These are phyloP conservation scores for Tachina grossa DNA, from an alignment of 2,888 invertebrate genomes.

Conservation along the genomic window DNA sequence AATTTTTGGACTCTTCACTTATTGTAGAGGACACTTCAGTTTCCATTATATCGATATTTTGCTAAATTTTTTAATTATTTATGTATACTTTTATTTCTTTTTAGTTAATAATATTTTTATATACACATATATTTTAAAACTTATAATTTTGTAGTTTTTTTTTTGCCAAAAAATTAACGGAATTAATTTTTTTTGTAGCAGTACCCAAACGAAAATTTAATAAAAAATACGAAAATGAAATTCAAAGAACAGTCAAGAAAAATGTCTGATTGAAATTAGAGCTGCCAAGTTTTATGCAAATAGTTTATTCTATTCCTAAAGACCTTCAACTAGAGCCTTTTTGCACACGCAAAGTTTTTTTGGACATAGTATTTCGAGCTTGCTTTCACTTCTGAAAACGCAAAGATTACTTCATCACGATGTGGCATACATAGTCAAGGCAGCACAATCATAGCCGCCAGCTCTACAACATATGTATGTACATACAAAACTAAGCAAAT, in stretches of 20 bases:
- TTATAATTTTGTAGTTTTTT: slow-evolving; percentile 40
- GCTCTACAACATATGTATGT: no score
- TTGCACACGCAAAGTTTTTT: no score
- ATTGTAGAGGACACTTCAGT: slow-evolving; percentile 61
- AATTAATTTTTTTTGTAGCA: slow-evolving; percentile 68
- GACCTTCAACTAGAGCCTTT: neutral
- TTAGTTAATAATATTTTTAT: neutral
- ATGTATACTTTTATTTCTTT: slow-evolving; percentile 1
- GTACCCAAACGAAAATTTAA: slow-evolving; percentile 68
- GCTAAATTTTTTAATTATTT: slow-evolving; percentile 28
- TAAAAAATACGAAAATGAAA: slow-evolving; percentile 38
- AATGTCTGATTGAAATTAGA: slow-evolving; percentile 23
- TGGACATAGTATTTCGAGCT: no score
- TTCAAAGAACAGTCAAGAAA: slow-evolving; percentile 35
- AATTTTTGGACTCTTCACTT: slow-evolving; percentile 46
- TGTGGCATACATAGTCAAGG: no score
- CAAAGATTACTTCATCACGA: no score
- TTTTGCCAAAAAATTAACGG: slow-evolving; percentile 71
- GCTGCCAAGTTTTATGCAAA: slow-evolving; percentile 30
- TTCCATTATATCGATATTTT: slow-evolving; percentile 67
- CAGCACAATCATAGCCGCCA: no score
- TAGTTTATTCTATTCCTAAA: neutral
- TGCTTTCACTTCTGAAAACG: no score
- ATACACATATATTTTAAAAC: slow-evolving; percentile 24
- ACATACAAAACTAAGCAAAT: no score